Percentiles rank a stretch among this genome's conserved stretches.
These are phyloP conservation scores for Istiophorus platypterus DNA, from an alignment of 2,113 vertebrate genomes.

Conservation along the genomic window DNA sequence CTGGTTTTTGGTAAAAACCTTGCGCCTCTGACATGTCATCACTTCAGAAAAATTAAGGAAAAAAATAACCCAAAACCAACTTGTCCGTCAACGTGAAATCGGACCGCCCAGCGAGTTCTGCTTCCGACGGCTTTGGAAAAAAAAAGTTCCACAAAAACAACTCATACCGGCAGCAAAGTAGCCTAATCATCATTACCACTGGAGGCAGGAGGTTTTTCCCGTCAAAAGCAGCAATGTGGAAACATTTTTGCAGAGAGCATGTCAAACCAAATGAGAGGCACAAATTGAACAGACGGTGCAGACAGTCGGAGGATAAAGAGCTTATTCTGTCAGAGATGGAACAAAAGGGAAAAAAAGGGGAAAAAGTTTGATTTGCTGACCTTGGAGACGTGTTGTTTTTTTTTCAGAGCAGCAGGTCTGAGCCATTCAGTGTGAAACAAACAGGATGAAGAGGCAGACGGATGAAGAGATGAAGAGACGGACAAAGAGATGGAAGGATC, in stretches of 20 bases:
- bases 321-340: neutral
- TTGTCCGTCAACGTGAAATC: too few relatives aligned
- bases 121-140: too few relatives aligned
- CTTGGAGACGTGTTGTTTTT: neutral
- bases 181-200: neutral
- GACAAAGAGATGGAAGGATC: neutral
- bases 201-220: neutral
- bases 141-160: neutral
- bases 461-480: neutral
- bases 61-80: too few relatives aligned
- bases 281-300: neutral
- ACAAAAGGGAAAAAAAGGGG: too few relatives aligned
- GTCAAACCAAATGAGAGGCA: neutral
- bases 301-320: neutral
- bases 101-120: too few relatives aligned
- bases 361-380: neutral
- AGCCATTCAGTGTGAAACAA: neutral
- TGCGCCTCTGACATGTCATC: too few relatives aligned
- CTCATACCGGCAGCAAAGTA: neutral
- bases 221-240: neutral
- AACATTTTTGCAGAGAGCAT: neutral
- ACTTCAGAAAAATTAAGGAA: too few relatives aligned
- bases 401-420: slow-evolving; percentile 4
- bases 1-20: too few relatives aligned
- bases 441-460: neutral